Base-by-base conservation (phyloP, 2,888 invertebrate genomes). In the Sarcophaga caerulescens region DNA sequence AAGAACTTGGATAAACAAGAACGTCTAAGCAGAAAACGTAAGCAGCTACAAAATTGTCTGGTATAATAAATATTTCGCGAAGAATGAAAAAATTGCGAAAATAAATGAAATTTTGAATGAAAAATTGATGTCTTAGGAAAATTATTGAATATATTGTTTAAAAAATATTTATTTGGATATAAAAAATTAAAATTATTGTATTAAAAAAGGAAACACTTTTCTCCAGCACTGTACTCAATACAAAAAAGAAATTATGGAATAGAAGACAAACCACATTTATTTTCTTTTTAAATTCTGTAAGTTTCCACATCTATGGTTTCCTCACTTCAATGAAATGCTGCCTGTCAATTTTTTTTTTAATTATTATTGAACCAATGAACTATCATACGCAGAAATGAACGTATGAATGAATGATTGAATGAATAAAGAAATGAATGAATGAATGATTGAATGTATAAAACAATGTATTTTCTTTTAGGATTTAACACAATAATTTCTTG, bases 301-400 rank as follows among this genome's bases (percentile, higher is more conserved):
- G 14, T 47, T 69, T 84, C 74, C 74, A 79, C 74, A 74, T 79
- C 14, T 79, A 84, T 65, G 84, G 79, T 84, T 84, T 84, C 78
- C 63, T 47, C 35, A 65, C 63, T 74, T 75, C 69, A 78, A 63
- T 79, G 63, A 74, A 69, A 78, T 69, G 19, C 25, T 75, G 83
- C 62, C 44, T 10, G 8, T 35, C 35, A 35, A 1, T 35, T 35
- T 35, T 35, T 35, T 35, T 35, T 10, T 2, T 1, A 73, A 44
- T 65, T 80, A 75, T 25, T 80, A 70, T 76, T 11, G 47, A 75
- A 57, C 60, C 68, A 69, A 60, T 23, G 3, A 10, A 57, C 70
- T 8, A 57, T 81, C 11, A 65, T 65, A 66, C 4, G 76, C 44
- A 5, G 65, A 23, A 21, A 6, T 68, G 60, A 59, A 21, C 11